Evolutionary conservation across 1,140 invertebrate species (phyloP), one percentile per base, ranked within the genome.

Genomic region (Trichoplusia ni): DNA sequence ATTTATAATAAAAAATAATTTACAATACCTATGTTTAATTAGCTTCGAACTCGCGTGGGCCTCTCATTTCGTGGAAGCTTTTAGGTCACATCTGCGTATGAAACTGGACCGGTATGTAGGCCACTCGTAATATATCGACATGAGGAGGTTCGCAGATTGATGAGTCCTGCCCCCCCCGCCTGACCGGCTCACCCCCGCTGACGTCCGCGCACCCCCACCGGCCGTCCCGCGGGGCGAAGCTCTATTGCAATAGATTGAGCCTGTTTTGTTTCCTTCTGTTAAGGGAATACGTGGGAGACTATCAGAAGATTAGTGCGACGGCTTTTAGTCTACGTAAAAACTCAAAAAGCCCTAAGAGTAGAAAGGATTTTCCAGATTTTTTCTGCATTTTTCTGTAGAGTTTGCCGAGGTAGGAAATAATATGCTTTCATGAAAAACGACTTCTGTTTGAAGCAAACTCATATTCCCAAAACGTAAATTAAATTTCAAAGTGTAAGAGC

Each of bases 111-210:
- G 71, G 75, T 74, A 77, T 81, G 77, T 80, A 76, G 77, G 75
- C 71, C 70, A 73, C 74, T 78, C 68, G 71, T 68, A 77, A 81
- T 78, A 77, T 77, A 83, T 83, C 76, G 81, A 80, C 71, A 60
- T 47, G 64, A 68, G 70, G 71, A 77, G 76, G 74, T 71, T 67
- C 75, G 76, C 73, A 83, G 82, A 85, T 83, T 83, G 82, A 84
- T 84, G 81, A 81, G 65, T 64, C 38, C 9, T 59, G 67, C 67
- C 61, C 47, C 67, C 61, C 64, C 67, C 56, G 63, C 63, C 44
- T 13, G 14, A 16, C 47, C 53, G 59, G 67, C 62, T 56, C 49
- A 64, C 60, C 64, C 69, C 56, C 61, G 53, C 53, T 18, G 47
- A 31, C 54, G 38, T 58, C 54, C 54, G 54, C 21, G 38, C 54